Percentiles rank a stretch among this genome's conserved stretches.
phyloP scores from a whole-genome alignment of 2,113 vertebrate genomes.

The Gulo gulo region DNA sequence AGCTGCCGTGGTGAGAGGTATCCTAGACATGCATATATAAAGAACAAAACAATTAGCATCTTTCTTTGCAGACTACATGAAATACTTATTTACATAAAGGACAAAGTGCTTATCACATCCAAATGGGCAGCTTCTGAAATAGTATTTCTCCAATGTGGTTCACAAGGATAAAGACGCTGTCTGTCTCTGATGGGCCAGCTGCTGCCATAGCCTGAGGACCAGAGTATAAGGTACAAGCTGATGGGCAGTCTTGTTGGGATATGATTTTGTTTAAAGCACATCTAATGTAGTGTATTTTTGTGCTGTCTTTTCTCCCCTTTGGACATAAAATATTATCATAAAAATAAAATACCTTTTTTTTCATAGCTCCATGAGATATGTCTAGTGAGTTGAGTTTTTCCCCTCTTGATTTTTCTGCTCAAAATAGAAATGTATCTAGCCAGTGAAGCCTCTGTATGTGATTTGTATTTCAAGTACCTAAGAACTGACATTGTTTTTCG shows the following conservation, averaged over 20 bases:
- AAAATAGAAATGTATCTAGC: not conserved
- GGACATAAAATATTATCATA: not conserved
- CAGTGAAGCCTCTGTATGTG: not conserved
- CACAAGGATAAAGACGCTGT: not conserved
- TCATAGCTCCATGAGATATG: not conserved
- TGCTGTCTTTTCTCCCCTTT: not conserved
- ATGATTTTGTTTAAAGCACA: not conserved
- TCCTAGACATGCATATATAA: not conserved
- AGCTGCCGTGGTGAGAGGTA: not conserved
- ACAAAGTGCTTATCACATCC: not conserved
- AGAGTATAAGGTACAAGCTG: not conserved
- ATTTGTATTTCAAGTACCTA: not conserved
- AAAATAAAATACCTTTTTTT: slow-evolving; percentile 16
- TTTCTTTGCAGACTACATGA: not conserved
- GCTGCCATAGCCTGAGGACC: not conserved
- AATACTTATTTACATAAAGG: not conserved
- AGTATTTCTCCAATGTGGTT: not conserved
- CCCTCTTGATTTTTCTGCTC: not conserved
- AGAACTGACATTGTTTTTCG: not conserved
- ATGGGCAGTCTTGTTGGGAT: not conserved
- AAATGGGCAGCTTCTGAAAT: not conserved
- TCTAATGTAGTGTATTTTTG: not conserved
- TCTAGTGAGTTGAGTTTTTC: not conserved
- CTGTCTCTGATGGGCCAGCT: not conserved
- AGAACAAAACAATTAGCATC: slow-evolving; percentile 21